These are phyloP conservation scores for Candoia aspera DNA, from an alignment of 2,113 vertebrate genomes.

Conservation along the genomic window DNA sequence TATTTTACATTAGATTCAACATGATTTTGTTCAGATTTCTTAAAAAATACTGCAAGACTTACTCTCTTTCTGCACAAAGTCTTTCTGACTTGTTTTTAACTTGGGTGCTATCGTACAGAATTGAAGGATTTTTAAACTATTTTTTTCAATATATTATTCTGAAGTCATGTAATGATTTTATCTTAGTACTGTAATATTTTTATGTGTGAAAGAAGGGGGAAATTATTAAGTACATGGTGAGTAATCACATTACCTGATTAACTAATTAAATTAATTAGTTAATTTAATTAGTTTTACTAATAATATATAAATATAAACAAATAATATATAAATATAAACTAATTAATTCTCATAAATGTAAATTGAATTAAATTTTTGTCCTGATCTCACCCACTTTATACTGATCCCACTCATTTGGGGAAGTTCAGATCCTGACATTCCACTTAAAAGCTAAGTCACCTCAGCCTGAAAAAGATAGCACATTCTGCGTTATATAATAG, in stretches of 20 bases:
- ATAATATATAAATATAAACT: too few relatives aligned
- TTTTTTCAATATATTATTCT: conserved; percentile 21
- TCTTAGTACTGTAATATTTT: background rate
- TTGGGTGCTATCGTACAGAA: background rate
- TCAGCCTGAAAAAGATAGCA: background rate
- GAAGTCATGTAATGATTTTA: background rate
- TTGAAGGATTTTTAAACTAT: background rate
- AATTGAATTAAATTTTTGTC: background rate
- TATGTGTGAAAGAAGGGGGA: background rate
- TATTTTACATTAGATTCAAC: background rate
- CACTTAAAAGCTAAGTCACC: background rate
- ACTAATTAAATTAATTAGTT: background rate
- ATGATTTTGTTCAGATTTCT: background rate
- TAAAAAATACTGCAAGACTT: conserved; percentile 14
- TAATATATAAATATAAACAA: too few relatives aligned
- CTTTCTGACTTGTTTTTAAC: background rate
- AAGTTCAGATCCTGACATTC: background rate
- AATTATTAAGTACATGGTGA: background rate
- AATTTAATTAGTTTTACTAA: too few relatives aligned
- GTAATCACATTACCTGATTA: background rate
- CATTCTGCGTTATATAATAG: background rate
- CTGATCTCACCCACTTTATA: background rate
- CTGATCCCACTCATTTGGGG: background rate
- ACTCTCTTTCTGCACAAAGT: background rate
- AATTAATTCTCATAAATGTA: background rate